Evolutionary conservation across 2,797 vertebrate species (phyloP), one percentile per base, ranked within the genome.

Genomic region (Brachymystax lenok): DNA sequence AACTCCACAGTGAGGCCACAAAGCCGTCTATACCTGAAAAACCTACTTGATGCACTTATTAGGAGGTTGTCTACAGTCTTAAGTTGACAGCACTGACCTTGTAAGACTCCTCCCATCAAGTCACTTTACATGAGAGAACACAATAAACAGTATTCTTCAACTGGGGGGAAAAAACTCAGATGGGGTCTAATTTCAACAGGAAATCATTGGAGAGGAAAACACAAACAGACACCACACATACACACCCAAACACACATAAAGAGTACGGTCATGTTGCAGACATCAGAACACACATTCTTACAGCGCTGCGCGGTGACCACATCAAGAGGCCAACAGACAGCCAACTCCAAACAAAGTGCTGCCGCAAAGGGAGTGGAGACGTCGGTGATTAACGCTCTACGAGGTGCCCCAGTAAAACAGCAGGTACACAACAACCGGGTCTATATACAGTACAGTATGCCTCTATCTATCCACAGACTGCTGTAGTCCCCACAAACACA

Each of bases 291-390:
- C 82, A 77, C 80, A 66, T 77, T 86, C 81, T 82, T 78, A 84
- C 74, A 80, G 80, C 78, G 68, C 33, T 71, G 69, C 69, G 74
- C 69, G 74, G 74, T 73, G 74, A 82, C 91, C 91, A 95, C 94
- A 95, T 95, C 94, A 96, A 95, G 93, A 92, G 74, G 66, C 27
- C 21, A 51, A 77, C 73, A 79, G 73, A 54, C 78, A 72, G 87
- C 85, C 81, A 77, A 88, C 88, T 92, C 82, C 86, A 88, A 84
- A 87, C 79, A 90, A 86, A 90, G 86, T 87, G 88, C 79, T 86
- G 84, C 89, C 83, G 82, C 85, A 84, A 90, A 93, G 86, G 82
- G 88, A 89, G 80, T 82, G 51, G 50, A 83, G 82, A 85, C 80
- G 79, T 78, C 82, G 82, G 85, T 88, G 84, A 86, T 86, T 88